Evolutionary conservation across 1,140 invertebrate genomes (phyloP).

Genomic region (Drosophila mojavensis): DNA sequence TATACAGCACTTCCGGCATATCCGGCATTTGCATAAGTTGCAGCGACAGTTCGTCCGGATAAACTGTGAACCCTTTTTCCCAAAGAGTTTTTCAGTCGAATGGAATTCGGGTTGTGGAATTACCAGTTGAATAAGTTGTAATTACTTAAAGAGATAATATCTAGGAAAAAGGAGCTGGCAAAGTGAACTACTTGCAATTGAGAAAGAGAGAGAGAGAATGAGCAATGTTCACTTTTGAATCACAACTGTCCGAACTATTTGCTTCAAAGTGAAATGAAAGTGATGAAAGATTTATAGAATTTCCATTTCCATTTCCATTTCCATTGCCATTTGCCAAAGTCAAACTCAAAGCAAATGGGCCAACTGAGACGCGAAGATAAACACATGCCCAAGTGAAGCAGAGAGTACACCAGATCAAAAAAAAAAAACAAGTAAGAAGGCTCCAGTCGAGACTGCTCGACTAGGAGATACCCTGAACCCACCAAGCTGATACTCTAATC

Average conservation of each 20-base stretch:
- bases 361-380: constrained; percentile 57
- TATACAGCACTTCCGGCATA: too few species aligned
- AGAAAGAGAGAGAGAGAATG: not conserved
- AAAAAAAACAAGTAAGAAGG: too few species aligned
- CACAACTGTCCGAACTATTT: constrained; percentile 33
- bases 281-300: constrained; percentile 71
- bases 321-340: not conserved
- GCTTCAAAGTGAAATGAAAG: constrained; percentile 69
- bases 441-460: too few species aligned
- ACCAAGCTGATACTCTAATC: too few species aligned
- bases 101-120: not conserved
- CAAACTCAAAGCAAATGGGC: constrained; percentile 40
- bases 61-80: not conserved
- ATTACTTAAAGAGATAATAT: constrained; percentile 27
- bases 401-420: constrained; percentile 1
- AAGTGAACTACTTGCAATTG: constrained; percentile 13
- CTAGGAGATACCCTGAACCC: too few species aligned
- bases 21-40: too few species aligned
- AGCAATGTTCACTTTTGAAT: constrained; percentile 14
- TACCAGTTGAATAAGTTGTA: not conserved
- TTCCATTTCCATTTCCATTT: constrained; percentile 25
- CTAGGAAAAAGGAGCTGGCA: not conserved
- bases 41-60: not conserved
- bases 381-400: constrained; percentile 36
- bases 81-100: not conserved